Conservation (phyloP, 1,140 invertebrate species). For the Lasioglossum baleicum region DNA sequence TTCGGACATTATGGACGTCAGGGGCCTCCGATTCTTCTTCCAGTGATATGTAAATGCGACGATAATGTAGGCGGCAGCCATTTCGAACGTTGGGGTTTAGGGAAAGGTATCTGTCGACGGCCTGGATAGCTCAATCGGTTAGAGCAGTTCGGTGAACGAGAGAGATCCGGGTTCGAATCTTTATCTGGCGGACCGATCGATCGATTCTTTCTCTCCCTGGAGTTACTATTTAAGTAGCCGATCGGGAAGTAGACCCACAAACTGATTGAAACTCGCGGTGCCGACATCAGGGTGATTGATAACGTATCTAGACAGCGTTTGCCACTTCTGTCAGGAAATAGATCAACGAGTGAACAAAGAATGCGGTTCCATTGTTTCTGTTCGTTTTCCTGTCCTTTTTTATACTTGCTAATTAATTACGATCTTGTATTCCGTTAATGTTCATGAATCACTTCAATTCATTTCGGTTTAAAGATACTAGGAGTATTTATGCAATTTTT, state of each 20-base stretch:
- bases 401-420: too few species aligned
- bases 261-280: not conserved
- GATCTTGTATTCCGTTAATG: too few species aligned
- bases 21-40: not conserved
- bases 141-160: not conserved
- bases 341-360: too few species aligned
- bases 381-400: too few species aligned
- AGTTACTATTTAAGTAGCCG: not conserved
- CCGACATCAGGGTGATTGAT: not conserved
- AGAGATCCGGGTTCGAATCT: conserved; percentile 19
- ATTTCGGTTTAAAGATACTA: too few species aligned
- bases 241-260: not conserved
- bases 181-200: conserved; percentile 13
- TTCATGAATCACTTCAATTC: too few species aligned
- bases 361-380: too few species aligned
- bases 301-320: not conserved
- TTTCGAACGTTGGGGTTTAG: conserved; percentile 3
- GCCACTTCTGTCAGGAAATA: not conserved
- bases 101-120: conserved; percentile 23
- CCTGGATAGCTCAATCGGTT: conserved; percentile 27
- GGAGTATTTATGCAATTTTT: too few species aligned
- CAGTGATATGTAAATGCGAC: conserved; percentile 14
- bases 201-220: not conserved
- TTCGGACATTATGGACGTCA: not conserved
- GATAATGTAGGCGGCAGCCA: conserved; percentile 14